Evolutionary conservation across 2,113 vertebrate species (phyloP), one percentile per base, ranked within the genome.

Genomic region (Cercocebus atys): DNA sequence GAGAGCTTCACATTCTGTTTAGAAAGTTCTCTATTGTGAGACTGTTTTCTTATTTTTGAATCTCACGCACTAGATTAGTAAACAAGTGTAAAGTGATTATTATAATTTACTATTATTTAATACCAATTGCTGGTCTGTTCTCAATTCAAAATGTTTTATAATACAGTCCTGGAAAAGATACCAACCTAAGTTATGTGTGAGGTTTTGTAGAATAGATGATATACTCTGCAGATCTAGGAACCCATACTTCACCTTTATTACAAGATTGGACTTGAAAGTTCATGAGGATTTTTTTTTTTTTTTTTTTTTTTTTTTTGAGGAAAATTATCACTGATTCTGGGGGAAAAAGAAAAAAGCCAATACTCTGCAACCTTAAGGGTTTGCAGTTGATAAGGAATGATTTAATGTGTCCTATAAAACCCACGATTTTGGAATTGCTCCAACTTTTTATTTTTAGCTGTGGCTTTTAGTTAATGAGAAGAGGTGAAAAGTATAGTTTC

Each of bases 381-480:
- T 95, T 90, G 27, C 52, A 95, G 25, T 94, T 96, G 75, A 85
- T 95, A 92, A 43, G 94, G 95, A 95, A 96, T 97, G 88, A 92
- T 97, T 96, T 94, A 95, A 94, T 23, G 5, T 92, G 80, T 43
- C 57, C 40, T 97, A 73, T 92, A 97, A 97, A 96, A 70, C 45
- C 47, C 75, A 95, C 45, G 73, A 2, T 87, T 97, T 96, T 93
- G 55, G 38, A 87, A 35, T 97, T 83, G 16, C 45, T 95, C 12
- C 10, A 47, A 61, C 13, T 92, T 85, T 96, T 98, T 97, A 85
- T 93, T 95, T 95, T 97, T 96, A 95, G 73, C 68, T 83, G 13
- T 97, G 93, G n/a, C 73, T 96, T 89, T 97, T 93, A 93, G 61
- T 97, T 96, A 95, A 97, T 2, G 18, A 96, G 52, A 96, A 92